phyloP scores from a whole-genome alignment of 2,797 vertebrate genomes.

The Melanogrammus aeglefinus region DNA sequence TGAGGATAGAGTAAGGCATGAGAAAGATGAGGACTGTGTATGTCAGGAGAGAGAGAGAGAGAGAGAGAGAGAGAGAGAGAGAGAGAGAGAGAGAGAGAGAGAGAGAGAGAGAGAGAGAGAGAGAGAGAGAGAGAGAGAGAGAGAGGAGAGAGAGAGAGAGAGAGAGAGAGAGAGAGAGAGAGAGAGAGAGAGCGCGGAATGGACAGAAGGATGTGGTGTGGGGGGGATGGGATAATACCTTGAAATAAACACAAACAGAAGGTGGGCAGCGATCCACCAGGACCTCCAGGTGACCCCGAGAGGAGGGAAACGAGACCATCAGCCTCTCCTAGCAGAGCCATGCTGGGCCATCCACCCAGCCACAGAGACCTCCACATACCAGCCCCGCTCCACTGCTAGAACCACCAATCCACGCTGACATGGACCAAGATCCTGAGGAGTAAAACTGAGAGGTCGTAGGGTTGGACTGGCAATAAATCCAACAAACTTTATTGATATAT shows the following conservation, averaged over 20 bases:
- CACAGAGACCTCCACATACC: conserved; percentile 24
- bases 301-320: conserved; percentile 32
- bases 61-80: background rate
- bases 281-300: conserved; percentile 70
- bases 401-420: background rate
- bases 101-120: conserved; percentile 1
- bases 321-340: conserved; percentile 47
- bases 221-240: conserved; percentile 54
- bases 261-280: conserved; percentile 71
- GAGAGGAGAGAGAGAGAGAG: background rate
- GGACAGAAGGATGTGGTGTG: conserved; percentile 25
- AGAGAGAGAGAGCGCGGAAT: background rate
- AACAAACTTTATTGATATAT: background rate
- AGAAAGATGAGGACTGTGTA: too few relatives aligned
- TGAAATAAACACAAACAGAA: conserved; percentile 77
- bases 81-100: conserved; percentile 1
- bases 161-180: background rate
- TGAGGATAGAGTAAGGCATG: background rate
- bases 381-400: background rate
- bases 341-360: conserved; percentile 22
- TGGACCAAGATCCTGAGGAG: background rate
- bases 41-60: background rate
- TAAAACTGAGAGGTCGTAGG: too few relatives aligned
- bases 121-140: conserved; percentile 5
- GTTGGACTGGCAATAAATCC: background rate